These are phyloP conservation scores for Drosophila varians DNA, from an alignment of 1,140 invertebrate genomes.

Conservation along the genomic window DNA sequence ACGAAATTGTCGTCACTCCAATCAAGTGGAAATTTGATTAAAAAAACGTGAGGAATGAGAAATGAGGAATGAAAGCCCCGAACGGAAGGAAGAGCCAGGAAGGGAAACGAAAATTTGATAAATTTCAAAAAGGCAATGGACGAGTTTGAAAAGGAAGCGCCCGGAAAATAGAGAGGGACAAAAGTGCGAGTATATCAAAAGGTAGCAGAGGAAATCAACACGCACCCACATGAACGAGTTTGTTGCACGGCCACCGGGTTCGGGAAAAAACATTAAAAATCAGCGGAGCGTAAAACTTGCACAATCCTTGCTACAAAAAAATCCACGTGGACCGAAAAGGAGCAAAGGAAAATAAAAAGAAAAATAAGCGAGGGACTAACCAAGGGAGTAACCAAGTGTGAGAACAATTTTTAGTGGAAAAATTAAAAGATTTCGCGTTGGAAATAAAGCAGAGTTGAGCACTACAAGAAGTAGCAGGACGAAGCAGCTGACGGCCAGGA, in stretches of 20 bases:
- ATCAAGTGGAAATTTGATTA: slow-evolving; percentile 81
- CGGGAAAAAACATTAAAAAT: slow-evolving; percentile 66
- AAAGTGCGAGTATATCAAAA: slow-evolving; percentile 60
- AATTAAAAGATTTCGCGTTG: slow-evolving; percentile 55
- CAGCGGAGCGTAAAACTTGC: slow-evolving; percentile 63
- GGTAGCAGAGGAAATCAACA: slow-evolving; percentile 69
- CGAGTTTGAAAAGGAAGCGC: slow-evolving; percentile 19
- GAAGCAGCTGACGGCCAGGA: slow-evolving; percentile 55
- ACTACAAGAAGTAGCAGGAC: slow-evolving; percentile 8
- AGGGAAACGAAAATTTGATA: slow-evolving; percentile 68
- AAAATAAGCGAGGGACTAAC: slow-evolving; percentile 28
- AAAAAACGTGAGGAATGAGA: slow-evolving; percentile 35
- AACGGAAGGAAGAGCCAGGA: slow-evolving; percentile 12
- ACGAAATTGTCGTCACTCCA: slow-evolving; percentile 79
- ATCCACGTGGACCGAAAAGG: slow-evolving; percentile 3
- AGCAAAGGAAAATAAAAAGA: slow-evolving; percentile 5
- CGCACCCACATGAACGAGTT: slow-evolving; percentile 70
- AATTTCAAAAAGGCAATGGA: slow-evolving; percentile 66
- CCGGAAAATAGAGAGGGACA: slow-evolving; percentile 21
- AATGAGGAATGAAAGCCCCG: not conserved
- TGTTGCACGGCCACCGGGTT: slow-evolving; percentile 44
- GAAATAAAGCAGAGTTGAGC: slow-evolving; percentile 8
- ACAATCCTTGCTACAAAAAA: slow-evolving; percentile 33
- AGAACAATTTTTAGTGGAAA: slow-evolving; percentile 36
- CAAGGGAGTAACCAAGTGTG: slow-evolving; percentile 40